Percentiles rank a stretch among this genome's conserved stretches.
Evolutionary conservation across 53 echinoderm and acorn worm genomes (phyloP).

Genomic region (Apostichopus leukothele): DNA sequence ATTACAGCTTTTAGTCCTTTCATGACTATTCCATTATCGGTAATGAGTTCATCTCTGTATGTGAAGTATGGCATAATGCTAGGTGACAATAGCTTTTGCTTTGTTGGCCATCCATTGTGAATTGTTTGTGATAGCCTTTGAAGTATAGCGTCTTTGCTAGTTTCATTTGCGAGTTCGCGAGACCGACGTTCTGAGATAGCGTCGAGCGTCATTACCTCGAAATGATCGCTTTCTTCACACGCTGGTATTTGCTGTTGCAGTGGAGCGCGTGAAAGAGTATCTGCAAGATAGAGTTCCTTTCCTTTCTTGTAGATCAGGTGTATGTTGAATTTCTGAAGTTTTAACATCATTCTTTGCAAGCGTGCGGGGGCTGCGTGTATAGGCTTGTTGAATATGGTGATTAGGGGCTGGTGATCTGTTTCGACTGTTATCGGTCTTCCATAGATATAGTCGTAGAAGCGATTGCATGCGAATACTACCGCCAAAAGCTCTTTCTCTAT

Average conservation of each 20-base stretch:
- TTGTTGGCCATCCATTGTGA: slow-evolving; percentile 54
- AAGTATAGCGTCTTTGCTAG: slow-evolving; percentile 12
- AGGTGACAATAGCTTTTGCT: slow-evolving; percentile 30
- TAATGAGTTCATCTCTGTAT: slow-evolving; percentile 57
- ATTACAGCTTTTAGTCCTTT: slow-evolving; percentile 55
- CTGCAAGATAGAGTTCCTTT: slow-evolving; percentile 23
- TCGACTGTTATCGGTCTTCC: too few species aligned
- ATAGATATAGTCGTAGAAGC: slow-evolving; percentile 37
- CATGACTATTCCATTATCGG: slow-evolving; percentile 45
- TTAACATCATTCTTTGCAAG: slow-evolving; percentile 51
- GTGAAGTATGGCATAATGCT: slow-evolving; percentile 49
- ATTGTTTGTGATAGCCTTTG: slow-evolving; percentile 28
- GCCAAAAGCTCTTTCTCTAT: slow-evolving; percentile 21
- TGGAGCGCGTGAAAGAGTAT: slow-evolving; percentile 33
- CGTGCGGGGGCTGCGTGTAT: slow-evolving; percentile 51
- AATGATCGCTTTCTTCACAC: slow-evolving; percentile 1
- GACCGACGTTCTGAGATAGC: slow-evolving; percentile 36
- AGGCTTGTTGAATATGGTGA: slow-evolving; percentile 50
- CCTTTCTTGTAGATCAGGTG: slow-evolving; percentile 47
- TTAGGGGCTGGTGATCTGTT: too few species aligned
- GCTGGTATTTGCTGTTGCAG: background rate
- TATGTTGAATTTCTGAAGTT: slow-evolving; percentile 52
- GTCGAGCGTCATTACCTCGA: slow-evolving; percentile 50
- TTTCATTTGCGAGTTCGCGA: slow-evolving; percentile 35
- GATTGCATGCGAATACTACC: slow-evolving; percentile 38